phyloP scores from a whole-genome alignment of 2,113 vertebrate species.

The Petromus typicus region DNA sequence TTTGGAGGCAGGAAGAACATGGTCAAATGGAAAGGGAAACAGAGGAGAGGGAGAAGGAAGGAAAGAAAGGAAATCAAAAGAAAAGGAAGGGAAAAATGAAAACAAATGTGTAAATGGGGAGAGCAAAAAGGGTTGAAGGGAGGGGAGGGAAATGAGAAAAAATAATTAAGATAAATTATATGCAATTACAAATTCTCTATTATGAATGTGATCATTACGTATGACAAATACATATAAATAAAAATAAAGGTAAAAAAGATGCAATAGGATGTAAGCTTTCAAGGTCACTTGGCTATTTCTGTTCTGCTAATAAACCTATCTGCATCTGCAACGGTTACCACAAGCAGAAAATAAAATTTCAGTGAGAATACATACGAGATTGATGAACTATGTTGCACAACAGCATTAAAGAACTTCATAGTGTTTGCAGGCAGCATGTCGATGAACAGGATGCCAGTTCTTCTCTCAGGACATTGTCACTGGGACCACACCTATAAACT shows the following conservation, averaged over 20 bases:
- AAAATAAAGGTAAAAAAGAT: not conserved
- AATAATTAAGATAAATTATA: not conserved
- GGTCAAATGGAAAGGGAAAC: not conserved
- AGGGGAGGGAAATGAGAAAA: not conserved
- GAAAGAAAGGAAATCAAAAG: not conserved
- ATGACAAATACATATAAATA: not conserved
- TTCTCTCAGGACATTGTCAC: not conserved
- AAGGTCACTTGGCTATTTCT: not conserved
- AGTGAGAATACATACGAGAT: not conserved
- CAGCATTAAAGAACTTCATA: not conserved
- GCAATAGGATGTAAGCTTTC: not conserved
- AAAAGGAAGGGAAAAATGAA: not conserved
- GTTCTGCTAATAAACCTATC: not conserved
- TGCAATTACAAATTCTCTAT: not conserved
- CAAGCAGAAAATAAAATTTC: not conserved
- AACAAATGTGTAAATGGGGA: not conserved
- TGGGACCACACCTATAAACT: not conserved
- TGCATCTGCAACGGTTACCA: not conserved
- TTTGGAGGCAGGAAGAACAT: not conserved
- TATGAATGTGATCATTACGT: not conserved
- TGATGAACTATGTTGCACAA: not conserved
- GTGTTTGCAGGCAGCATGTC: not conserved
- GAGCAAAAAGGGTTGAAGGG: not conserved
- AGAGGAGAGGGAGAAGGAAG: not conserved
- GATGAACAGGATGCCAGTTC: not conserved